A percentile compares a stretch with the other conserved stretches of the same genome.
Evolutionary conservation across 2,888 invertebrate species (phyloP).

Genomic region (Meloe dianella): DNA sequence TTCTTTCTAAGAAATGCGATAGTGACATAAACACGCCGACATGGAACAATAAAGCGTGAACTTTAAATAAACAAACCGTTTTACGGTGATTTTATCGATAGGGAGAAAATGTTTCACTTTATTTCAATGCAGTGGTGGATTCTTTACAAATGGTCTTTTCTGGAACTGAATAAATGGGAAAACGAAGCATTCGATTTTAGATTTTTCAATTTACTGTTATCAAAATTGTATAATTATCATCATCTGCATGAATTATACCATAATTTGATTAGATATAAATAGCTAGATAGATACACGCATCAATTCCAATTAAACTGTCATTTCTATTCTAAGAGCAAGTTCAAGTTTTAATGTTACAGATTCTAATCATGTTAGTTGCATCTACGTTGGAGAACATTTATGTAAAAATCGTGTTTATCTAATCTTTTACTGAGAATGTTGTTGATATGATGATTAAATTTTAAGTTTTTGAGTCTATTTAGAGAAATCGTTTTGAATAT

Average conservation of each 20-base stretch:
- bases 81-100: constrained; percentile 12
- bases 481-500: background rate
- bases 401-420: constrained; percentile 4
- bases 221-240: background rate
- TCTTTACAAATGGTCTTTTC: background rate
- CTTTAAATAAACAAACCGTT: constrained; percentile 12
- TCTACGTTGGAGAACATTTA: background rate
- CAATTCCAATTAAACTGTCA: background rate
- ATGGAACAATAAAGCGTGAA: constrained; percentile 3
- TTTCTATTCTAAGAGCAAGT: constrained; percentile 1
- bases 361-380: background rate
- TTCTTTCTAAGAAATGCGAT: background rate
- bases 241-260: background rate
- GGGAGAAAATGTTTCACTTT: background rate
- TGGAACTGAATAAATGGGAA: background rate
- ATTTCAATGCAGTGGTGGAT: background rate
- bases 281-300: background rate
- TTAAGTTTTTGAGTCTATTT: background rate
- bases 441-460: background rate
- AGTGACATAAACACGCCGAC: background rate
- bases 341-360: background rate
- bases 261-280: background rate
- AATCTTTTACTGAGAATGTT: background rate
- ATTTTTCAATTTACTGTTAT: constrained; percentile 5
- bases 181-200: background rate